Base-by-base conservation (phyloP, 53 echinoderm and acorn worm genomes). In the Temnopleurus reevesii region DNA sequence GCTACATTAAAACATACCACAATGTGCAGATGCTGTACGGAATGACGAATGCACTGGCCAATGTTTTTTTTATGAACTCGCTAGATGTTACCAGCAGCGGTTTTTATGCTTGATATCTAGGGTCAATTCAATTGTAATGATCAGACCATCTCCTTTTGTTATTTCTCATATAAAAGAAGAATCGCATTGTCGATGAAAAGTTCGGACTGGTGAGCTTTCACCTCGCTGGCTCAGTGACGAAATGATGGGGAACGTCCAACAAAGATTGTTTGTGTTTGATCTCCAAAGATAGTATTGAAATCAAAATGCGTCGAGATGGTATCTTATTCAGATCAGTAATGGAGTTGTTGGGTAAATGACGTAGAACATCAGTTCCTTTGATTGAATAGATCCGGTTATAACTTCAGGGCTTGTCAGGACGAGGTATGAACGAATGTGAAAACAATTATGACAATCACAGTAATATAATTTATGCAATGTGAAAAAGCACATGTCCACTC, bases 121-220 rank as follows among this genome's bases (percentile, higher is more conserved):
- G 71, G 71, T 71, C 38, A 41, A 21, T 71, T 33, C 4, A 34
- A 19, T 65, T 65, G 5, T 35, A 65, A 71, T 41, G 71, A 71
- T 49, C 49, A 28, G 49, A 49, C 43, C 46, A 17, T 12, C 46
- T 43, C 25, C 79, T 46, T 79, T 43, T 76, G 10, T 47, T 47
- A 46, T 79, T 49, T 77, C 27, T 46, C 15, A 2, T 46, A 10
- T 17, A 26, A 41, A 10, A 79, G 49, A 46, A 47, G 79, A 79
- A 79, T 79, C 47, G 1, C 79, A 79, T 79, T 79, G 79, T 79
- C 46, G 25, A 15, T 49, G 2, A 28, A 79, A 79, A 27, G 79
- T 25, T 47, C 36, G 6, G 71, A 71, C 23, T 71, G 36, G 2
- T 41, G 4, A 21, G 41, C 41, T 71, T 63, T 71, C 71, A 18